Percentiles rank a stretch among this genome's conserved stretches.
These are phyloP conservation scores for Drosophila stalkeri DNA, from an alignment of 2,888 invertebrate species.

Conservation along the genomic window DNA sequence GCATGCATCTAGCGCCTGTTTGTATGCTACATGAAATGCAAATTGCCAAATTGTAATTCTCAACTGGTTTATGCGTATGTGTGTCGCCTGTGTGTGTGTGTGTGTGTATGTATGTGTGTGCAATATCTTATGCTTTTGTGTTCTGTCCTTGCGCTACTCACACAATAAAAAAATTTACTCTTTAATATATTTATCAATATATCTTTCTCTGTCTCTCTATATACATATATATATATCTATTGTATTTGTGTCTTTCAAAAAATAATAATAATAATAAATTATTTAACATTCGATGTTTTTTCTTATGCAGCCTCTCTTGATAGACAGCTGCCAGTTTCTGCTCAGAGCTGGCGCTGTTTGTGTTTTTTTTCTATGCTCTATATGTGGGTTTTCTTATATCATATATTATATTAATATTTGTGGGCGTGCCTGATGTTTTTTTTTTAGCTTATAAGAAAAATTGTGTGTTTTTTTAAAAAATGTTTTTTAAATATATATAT, in stretches of 20 bases:
- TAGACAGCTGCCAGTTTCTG: constrained; percentile 11
- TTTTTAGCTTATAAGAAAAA: constrained; percentile 33
- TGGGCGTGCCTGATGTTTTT: constrained; percentile 57
- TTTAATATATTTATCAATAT: constrained; percentile 41
- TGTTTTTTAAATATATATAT: constrained; percentile 3
- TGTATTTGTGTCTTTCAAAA: constrained; percentile 64
- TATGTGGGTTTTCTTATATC: constrained; percentile 50
- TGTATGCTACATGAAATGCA: constrained; percentile 32
- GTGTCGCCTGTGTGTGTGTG: constrained; percentile 24
- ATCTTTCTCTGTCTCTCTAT: constrained; percentile 29
- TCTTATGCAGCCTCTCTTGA: constrained; percentile 55
- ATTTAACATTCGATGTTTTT: constrained; percentile 78
- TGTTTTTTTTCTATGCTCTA: constrained; percentile 33
- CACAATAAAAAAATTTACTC: constrained; percentile 41
- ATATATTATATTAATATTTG: constrained; percentile 27
- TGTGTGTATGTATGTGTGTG: constrained; percentile 32
- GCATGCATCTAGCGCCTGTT: constrained; percentile 40
- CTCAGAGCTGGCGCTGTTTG: constrained; percentile 22
- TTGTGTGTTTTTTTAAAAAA: constrained; percentile 7
- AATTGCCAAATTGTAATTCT: constrained; percentile 27
- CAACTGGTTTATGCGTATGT: constrained; percentile 34
- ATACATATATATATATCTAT: constrained; percentile 51
- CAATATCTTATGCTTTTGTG: constrained; percentile 56
- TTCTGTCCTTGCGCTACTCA: constrained; percentile 65
- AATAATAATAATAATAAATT: constrained; percentile 59